A percentile compares a stretch with the other conserved stretches of the same genome.
These are phyloP conservation scores for Nicator chloris DNA, from an alignment of 2,113 vertebrate species.

Conservation along the genomic window DNA sequence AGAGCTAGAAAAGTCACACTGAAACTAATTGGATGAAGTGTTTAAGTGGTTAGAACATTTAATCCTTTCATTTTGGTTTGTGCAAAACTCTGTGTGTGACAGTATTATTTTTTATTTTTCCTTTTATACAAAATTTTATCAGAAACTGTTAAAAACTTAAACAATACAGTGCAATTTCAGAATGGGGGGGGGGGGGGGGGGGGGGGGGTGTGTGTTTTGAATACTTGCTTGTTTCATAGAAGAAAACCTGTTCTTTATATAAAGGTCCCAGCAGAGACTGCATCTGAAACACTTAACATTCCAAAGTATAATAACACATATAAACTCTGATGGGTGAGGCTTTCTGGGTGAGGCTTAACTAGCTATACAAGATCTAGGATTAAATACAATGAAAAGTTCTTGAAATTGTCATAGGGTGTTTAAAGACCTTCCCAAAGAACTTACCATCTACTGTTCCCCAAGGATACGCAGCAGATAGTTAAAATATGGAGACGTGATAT, in stretches of 20 bases:
- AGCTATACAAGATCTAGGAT: slow-evolving; percentile 58
- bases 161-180: slow-evolving; percentile 42
- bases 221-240: slow-evolving; percentile 50
- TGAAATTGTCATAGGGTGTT: slow-evolving; percentile 50
- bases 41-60: slow-evolving; percentile 39
- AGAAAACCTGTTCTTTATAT: slow-evolving; percentile 57
- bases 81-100: slow-evolving; percentile 36
- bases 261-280: slow-evolving; percentile 66
- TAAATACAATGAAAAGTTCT: slow-evolving; percentile 67
- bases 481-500: neutral
- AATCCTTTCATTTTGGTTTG: slow-evolving; percentile 51
- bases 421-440: slow-evolving; percentile 56
- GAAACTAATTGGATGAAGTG: neutral
- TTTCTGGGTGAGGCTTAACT: slow-evolving; percentile 70
- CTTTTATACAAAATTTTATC: slow-evolving; percentile 58
- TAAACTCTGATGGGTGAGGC: slow-evolving; percentile 69
- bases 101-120: slow-evolving; percentile 60
- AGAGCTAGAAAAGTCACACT: neutral
- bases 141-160: slow-evolving; percentile 61
- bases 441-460: neutral
- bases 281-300: slow-evolving; percentile 76
- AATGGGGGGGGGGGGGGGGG: accelerated
- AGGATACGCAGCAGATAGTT: neutral
- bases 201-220: neutral
- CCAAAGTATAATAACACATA: slow-evolving; percentile 70